Percentiles rank a stretch among this genome's conserved stretches.
Conservation (phyloP, 2,113 vertebrate species). For the Pangasianodon gigas region DNA sequence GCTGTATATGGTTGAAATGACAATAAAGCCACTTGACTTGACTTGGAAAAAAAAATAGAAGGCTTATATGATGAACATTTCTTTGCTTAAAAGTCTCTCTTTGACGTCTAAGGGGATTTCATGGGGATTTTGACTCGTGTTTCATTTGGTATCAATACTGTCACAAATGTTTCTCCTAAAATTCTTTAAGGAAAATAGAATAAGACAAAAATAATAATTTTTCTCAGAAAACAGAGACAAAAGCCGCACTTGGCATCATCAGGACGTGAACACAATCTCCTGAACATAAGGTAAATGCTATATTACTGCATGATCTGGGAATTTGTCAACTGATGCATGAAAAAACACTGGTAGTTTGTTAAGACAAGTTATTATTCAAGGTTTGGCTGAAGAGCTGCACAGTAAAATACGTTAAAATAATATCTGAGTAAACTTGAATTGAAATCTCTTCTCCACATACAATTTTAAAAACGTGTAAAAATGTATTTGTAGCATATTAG, state of each 20-base stretch:
- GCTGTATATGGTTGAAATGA: no score
- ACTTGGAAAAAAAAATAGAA: not conserved
- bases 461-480: not conserved
- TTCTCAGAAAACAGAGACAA: not conserved
- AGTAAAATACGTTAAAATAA: not conserved
- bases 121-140: not conserved
- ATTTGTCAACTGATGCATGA: not conserved
- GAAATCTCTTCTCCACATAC: not conserved
- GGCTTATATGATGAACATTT: not conserved
- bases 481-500: not conserved
- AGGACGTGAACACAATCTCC: not conserved
- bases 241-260: not conserved
- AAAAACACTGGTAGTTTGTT: not conserved
- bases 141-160: not conserved
- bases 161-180: not conserved
- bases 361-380: not conserved
- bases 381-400: not conserved
- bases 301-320: not conserved
- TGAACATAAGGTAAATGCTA: not conserved
- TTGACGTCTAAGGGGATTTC: not conserved
- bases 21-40: no score
- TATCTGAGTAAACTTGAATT: not conserved
- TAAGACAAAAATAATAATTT: not conserved
- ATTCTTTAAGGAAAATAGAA: not conserved
- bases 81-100: not conserved